phyloP scores from a whole-genome alignment of 2,888 invertebrate genomes.

The Stratiomys singularior region DNA sequence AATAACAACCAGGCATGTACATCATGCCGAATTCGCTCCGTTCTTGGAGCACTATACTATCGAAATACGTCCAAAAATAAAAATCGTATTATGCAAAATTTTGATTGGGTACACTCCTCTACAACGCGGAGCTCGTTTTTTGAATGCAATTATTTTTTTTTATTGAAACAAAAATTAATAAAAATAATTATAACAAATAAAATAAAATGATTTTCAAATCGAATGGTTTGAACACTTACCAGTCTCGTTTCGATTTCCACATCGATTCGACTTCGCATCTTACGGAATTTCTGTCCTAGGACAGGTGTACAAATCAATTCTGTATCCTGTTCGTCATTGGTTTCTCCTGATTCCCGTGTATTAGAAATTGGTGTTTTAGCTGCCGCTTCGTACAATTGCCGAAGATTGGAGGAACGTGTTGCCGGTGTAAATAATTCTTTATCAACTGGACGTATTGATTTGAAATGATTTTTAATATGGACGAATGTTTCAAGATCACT shows the following conservation, averaged over 20 bases:
- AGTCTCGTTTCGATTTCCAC: slow-evolving; percentile 89
- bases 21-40: too few species aligned
- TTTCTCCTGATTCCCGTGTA: slow-evolving; percentile 72
- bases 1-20: too few species aligned
- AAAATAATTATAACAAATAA: too few species aligned
- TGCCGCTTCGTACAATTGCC: slow-evolving; percentile 82
- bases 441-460: slow-evolving; percentile 74
- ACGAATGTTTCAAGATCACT: slow-evolving; percentile 91
- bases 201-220: not conserved
- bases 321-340: slow-evolving; percentile 64
- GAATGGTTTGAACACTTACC: slow-evolving; percentile 70
- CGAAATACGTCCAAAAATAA: too few species aligned
- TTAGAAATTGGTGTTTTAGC: slow-evolving; percentile 73
- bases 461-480: slow-evolving; percentile 80
- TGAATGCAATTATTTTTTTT: too few species aligned
- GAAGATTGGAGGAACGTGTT: slow-evolving; percentile 79
- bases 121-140: too few species aligned
- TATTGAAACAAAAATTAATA: too few species aligned
- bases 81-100: too few species aligned
- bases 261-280: slow-evolving; percentile 75
- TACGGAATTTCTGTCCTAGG: slow-evolving; percentile 76
- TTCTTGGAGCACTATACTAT: too few species aligned
- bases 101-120: too few species aligned
- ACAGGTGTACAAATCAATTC: slow-evolving; percentile 85
- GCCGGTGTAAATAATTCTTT: slow-evolving; percentile 80